phyloP scores from a whole-genome alignment of 2,888 invertebrate genomes.

The Biston stratarius region DNA sequence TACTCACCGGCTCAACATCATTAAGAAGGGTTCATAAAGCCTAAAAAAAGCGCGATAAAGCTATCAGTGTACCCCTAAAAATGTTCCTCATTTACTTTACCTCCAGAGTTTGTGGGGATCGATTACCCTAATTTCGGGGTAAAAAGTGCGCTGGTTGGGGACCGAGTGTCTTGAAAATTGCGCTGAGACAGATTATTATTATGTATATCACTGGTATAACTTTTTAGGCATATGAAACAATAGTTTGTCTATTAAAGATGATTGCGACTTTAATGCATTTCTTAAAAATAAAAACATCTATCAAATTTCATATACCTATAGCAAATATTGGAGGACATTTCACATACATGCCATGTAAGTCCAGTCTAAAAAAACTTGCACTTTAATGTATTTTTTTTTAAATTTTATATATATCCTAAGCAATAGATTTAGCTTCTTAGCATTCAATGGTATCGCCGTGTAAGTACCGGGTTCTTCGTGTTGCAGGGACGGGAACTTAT shows the following conservation, averaged over 20 bases:
- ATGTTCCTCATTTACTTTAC: slow-evolving; percentile 64
- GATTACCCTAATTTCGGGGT: slow-evolving; percentile 66
- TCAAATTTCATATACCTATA: too few species aligned
- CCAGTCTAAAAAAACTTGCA: too few species aligned
- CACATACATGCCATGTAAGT: too few species aligned
- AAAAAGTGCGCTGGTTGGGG: slow-evolving; percentile 27
- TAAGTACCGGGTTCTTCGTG: too few species aligned
- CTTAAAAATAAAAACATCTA: too few species aligned
- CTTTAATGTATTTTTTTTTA: too few species aligned
- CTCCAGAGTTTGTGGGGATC: slow-evolving; percentile 57
- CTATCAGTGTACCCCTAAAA: slow-evolving; percentile 60
- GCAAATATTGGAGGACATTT: too few species aligned
- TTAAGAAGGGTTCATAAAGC: slow-evolving; percentile 50
- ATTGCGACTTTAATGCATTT: too few species aligned
- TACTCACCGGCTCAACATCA: slow-evolving; percentile 47
- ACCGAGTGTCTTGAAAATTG: slow-evolving; percentile 16
- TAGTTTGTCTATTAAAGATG: not conserved
- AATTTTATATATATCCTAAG: too few species aligned
- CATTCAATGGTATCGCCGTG: too few species aligned
- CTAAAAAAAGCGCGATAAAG: slow-evolving; percentile 63
- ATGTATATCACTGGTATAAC: not conserved
- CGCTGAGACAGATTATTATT: not conserved
- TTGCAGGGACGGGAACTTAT: too few species aligned
- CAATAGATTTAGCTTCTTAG: too few species aligned
- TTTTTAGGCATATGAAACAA: not conserved